Percentiles rank a stretch among this genome's conserved stretches.
These are phyloP conservation scores for Pinna nobilis DNA, from an alignment of 1,140 invertebrate genomes.

Conservation along the genomic window DNA sequence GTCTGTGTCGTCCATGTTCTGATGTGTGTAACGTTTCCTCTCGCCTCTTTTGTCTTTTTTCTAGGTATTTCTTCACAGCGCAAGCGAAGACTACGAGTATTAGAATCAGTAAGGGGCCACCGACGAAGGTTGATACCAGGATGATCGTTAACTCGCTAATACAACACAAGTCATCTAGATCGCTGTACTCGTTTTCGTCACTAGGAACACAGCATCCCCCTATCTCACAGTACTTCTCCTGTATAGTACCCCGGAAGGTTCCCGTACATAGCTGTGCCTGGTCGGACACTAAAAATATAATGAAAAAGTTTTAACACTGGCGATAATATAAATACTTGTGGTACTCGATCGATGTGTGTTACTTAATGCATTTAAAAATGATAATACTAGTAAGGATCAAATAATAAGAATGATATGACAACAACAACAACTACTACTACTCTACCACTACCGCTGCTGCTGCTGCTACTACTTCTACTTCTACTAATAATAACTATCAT, in stretches of 20 bases:
- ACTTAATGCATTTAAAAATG: too few species aligned
- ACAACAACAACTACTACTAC: too few species aligned
- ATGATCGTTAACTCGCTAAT: neutral
- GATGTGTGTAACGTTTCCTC: neutral
- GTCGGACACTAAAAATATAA: too few species aligned
- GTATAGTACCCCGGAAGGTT: neutral
- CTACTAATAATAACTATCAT: too few species aligned
- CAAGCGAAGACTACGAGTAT: neutral
- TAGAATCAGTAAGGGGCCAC: conserved; percentile 2
- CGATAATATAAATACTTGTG: too few species aligned
- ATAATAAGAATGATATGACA: too few species aligned
- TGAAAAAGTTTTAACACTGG: too few species aligned
- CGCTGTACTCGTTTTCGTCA: neutral
- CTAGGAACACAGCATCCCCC: conserved; percentile 3
- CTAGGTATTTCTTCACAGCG: neutral
- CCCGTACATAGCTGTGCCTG: neutral
- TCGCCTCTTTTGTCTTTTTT: neutral
- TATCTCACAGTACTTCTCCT: conserved; percentile 19
- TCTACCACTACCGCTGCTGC: too few species aligned
- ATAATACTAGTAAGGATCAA: too few species aligned
- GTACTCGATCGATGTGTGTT: too few species aligned
- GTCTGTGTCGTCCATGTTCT: neutral
- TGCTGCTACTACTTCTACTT: too few species aligned
- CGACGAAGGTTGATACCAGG: neutral
- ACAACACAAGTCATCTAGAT: conserved; percentile 12